These are phyloP conservation scores for Meta bourneti DNA, from an alignment of 2,888 invertebrate species.

Conservation along the genomic window DNA sequence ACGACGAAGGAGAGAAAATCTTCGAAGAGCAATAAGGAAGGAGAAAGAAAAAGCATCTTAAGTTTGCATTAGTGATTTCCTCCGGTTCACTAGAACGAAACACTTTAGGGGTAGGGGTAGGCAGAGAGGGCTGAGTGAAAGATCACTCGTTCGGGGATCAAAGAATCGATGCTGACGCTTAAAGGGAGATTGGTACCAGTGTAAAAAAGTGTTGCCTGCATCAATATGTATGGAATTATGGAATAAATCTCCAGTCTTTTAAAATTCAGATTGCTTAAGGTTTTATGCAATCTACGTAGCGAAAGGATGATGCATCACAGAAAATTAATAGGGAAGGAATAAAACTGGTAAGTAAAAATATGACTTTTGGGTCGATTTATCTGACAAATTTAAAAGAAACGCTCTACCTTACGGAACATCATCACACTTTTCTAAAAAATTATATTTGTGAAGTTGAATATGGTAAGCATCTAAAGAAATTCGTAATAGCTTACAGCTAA, in stretches of 20 bases:
- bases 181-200: background rate
- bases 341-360: too few relatives aligned
- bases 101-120: background rate
- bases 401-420: too few relatives aligned
- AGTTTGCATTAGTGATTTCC: constrained; percentile 1
- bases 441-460: too few relatives aligned
- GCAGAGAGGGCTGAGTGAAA: background rate
- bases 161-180: background rate
- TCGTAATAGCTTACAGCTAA: too few relatives aligned
- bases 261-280: background rate
- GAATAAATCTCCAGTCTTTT: background rate
- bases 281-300: background rate
- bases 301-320: too few relatives aligned
- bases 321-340: too few relatives aligned
- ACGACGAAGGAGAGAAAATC: background rate
- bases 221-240: background rate
- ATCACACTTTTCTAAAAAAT: too few relatives aligned
- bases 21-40: background rate
- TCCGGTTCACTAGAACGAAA: background rate
- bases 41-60: background rate
- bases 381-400: too few relatives aligned
- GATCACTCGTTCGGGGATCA: background rate
- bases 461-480: too few relatives aligned
- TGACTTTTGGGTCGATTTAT: too few relatives aligned
- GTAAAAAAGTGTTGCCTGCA: background rate